Conservation (phyloP, 2,888 invertebrate genomes). For the Chesias legatella region DNA sequence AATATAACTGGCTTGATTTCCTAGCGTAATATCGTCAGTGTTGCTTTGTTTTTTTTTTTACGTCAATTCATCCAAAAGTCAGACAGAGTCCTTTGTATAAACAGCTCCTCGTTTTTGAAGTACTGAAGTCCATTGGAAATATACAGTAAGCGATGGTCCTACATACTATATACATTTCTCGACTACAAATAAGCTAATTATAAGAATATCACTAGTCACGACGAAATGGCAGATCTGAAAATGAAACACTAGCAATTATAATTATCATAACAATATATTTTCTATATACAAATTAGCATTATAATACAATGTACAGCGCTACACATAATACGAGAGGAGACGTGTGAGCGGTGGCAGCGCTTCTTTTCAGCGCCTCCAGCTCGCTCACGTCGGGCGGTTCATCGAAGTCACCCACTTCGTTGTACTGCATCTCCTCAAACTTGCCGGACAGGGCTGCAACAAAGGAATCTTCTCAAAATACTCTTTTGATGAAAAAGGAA, state of each 20-base stretch:
- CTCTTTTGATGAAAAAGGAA: background rate
- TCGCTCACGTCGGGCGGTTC: slow-evolving; percentile 70
- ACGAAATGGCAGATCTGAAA: background rate
- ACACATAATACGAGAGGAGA: slow-evolving; percentile 41
- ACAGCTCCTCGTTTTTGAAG: too few species aligned
- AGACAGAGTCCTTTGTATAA: too few species aligned
- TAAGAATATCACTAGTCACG: too few species aligned
- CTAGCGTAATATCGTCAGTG: too few species aligned
- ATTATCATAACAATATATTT: slow-evolving; percentile 71
- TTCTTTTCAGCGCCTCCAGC: slow-evolving; percentile 68
- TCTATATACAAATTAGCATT: slow-evolving; percentile 71
- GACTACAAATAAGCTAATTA: too few species aligned
- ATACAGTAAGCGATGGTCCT: too few species aligned
- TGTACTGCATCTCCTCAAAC: slow-evolving; percentile 74
- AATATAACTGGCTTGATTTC: too few species aligned
- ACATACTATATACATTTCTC: too few species aligned
- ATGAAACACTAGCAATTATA: slow-evolving; percentile 12
- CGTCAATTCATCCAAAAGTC: too few species aligned
- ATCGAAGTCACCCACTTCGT: slow-evolving; percentile 64
- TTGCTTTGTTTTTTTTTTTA: too few species aligned
- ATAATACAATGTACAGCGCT: slow-evolving; percentile 60
- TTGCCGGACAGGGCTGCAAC: slow-evolving; percentile 70
- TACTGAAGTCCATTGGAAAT: too few species aligned
- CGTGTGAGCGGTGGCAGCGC: slow-evolving; percentile 40
- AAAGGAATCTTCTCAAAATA: slow-evolving; percentile 2